Evolutionary conservation across 2,888 invertebrate species (phyloP), one percentile per base, ranked within the genome.

Genomic region (Troglohyphantes excavatus): DNA sequence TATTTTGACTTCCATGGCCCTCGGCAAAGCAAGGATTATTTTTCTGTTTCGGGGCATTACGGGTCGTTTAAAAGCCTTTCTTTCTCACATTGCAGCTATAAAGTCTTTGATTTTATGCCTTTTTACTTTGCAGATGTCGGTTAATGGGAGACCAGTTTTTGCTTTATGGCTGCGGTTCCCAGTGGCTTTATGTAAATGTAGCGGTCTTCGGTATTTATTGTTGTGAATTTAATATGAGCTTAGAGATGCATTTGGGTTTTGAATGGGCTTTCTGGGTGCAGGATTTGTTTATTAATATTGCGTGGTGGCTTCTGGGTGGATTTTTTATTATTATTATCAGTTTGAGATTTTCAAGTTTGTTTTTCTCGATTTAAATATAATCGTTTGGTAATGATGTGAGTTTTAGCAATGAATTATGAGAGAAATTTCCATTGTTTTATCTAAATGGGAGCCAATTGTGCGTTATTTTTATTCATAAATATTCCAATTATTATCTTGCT

Each of bases 71-170:
- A 68, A 33, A 26, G 7, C n/a, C 68, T 27, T 68, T 33, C 27
- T 68, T 68, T 7, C 17, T 9, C 33, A 2, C 33, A 21, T 33
- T 53, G 27, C 33, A 33, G 68, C 33, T 19, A 68, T 29, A 68
- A 68, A n/a, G 68, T 0, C n/a, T 19, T 19, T 68, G 68, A 33
- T 29, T 68, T 68, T 68, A 29, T 19, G 17, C 13, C 68, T 33
- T 53, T 53, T 33, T 68, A 27, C 9, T 68, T 33, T 68, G 21
- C 53, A 68, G 33, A 33, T 33, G 33, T 68, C 29, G 27, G 5
- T 9, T 68, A 68, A 68, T 68, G 68, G 68, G n/a, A n/a, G 13
- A 68, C 33, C 33, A 68, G 29, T 68, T 68, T 68, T 33, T 65
- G 19, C 33, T 19, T 53, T 53, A 53, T 53, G 53, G 17, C 9